phyloP scores from a whole-genome alignment of 2,113 vertebrate species.

The Poeciliopsis occidentalis region DNA sequence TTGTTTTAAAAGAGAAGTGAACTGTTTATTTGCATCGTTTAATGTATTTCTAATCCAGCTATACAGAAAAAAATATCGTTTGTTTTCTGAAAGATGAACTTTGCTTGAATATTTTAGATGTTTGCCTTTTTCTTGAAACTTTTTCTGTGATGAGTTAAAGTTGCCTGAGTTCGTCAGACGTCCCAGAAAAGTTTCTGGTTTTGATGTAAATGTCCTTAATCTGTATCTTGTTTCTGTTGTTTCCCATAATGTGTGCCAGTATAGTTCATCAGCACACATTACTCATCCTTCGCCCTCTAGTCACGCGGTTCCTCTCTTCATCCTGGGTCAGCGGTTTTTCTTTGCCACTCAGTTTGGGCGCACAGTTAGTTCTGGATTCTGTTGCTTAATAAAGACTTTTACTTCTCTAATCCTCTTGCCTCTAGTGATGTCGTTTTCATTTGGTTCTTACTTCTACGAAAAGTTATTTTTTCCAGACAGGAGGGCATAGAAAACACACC shows the following conservation, averaged over 20 bases:
- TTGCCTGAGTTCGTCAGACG: too few species aligned
- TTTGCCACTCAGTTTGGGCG: background rate
- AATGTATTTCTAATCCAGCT: too few species aligned
- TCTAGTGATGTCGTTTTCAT: background rate
- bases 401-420: background rate
- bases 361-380: background rate
- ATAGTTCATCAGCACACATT: background rate
- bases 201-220: too few species aligned
- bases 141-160: too few species aligned
- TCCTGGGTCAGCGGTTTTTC: background rate
- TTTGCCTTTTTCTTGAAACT: too few species aligned
- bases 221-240: background rate
- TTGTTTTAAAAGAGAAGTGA: too few species aligned
- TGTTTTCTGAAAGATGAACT: too few species aligned
- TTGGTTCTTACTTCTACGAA: too few species aligned
- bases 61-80: background rate
- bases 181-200: too few species aligned
- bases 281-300: background rate
- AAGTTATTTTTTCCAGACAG: too few species aligned
- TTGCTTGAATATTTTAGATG: too few species aligned
- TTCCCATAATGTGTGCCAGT: background rate
- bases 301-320: background rate
- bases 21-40: too few species aligned
- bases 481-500: background rate
- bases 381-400: background rate